Base-by-base conservation (phyloP, 1,140 invertebrate genomes). In the Tetramorium alpestre region DNA sequence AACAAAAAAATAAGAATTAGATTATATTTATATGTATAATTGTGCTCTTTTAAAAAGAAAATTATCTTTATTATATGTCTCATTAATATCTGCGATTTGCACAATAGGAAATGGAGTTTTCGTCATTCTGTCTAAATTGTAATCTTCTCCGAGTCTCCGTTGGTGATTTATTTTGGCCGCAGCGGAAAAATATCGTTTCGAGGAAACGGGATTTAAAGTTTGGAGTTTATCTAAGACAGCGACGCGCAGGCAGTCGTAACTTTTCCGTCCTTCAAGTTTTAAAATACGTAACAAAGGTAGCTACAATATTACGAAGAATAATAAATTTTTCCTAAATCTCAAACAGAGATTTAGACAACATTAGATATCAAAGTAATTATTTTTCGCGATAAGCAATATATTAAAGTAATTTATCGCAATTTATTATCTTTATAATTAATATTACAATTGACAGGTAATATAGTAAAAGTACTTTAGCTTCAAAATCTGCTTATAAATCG, bases 201-300 rank as follows among this genome's bases (percentile, higher is more conserved):
- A 44, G 38, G 22, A 76, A 76, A 76, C 38, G 73, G 38, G 73
- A 76, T 60, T 76, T 76, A 60, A 76, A 76, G 73, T 76, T 76
- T 60, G 54, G 73, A 76, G 73, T 76, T 76, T 76, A 76, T 58
- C 13, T 76, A 76, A 76, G 73, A 60, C 22, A 76, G 33, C 33
- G 73, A 47, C 25, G 41, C 41, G 5, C 65, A 60, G 54, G 4
- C 73, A 76, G 54, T 60, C 73, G 54, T 60, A 76, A 76, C 38
- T 76, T 76, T 58, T 60, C 22, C 22, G 54, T 76, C 16, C 8
- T 76, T 60, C 16, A 25, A 44, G 13, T 25, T 56, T 76, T 60
- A 60, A 60, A 60, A 76, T 60, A 60, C 22, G 54, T 60, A 76
- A 76, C 54, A 60, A 76, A 44, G 54, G 44, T 76, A 25, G 22